Percentiles rank a stretch among this genome's conserved stretches.
Evolutionary conservation across 2,113 vertebrate genomes (phyloP).

Genomic region (Excalfactoria chinensis): DNA sequence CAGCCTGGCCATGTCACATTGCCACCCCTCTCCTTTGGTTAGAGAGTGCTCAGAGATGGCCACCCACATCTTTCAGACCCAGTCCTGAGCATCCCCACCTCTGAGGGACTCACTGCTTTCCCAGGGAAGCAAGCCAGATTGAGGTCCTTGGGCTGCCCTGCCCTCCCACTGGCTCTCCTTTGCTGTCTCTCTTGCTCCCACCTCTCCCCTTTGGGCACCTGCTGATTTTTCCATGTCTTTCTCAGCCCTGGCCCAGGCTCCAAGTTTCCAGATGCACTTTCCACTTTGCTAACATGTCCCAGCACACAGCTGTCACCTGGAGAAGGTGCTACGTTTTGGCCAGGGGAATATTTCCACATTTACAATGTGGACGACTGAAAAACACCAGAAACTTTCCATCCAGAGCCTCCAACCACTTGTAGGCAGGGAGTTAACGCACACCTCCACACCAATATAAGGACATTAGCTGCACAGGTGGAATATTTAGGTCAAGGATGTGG

Average conservation of each 20-base stretch:
- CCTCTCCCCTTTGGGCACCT: not conserved
- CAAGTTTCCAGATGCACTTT: not conserved
- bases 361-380: not conserved
- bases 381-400: not conserved
- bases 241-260: not conserved
- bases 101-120: not conserved
- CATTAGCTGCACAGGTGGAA: not conserved
- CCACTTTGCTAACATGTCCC: not conserved
- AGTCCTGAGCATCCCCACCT: not conserved
- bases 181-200: rapidly evolving
- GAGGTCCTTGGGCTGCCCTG: not conserved
- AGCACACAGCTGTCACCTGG: not conserved
- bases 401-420: not conserved
- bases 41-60: not conserved
- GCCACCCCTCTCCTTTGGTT: not conserved
- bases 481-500: not conserved
- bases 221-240: not conserved
- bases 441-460: not conserved
- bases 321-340: not conserved
- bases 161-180: not conserved
- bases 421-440: not conserved
- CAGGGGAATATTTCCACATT: rapidly evolving
- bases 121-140: not conserved
- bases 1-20: not conserved
- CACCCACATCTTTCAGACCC: not conserved